phyloP scores from a whole-genome alignment of 1,140 invertebrate species.

The Colletes gigas region DNA sequence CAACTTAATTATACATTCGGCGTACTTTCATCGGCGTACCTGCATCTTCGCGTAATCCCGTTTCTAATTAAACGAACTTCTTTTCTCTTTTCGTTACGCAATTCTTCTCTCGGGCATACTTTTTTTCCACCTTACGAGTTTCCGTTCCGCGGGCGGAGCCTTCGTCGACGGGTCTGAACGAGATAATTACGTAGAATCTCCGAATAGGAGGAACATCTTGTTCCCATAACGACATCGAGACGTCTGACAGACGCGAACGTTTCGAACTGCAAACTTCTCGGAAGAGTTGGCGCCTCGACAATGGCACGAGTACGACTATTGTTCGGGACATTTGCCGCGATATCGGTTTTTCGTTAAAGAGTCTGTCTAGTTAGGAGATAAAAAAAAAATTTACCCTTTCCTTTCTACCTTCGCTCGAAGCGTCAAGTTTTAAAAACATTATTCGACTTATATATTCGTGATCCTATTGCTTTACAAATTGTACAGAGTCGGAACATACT shows the following conservation, averaged over 20 bases:
- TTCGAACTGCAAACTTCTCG: not conserved
- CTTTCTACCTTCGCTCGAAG: no score
- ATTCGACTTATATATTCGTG: no score
- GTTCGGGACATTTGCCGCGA: not conserved
- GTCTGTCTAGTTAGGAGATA: no score
- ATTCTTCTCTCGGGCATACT: no score
- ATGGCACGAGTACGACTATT: not conserved
- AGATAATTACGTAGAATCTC: not conserved
- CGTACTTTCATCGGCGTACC: not conserved
- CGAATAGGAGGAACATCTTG: not conserved
- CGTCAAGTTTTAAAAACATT: no score
- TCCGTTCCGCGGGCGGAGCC: not conserved
- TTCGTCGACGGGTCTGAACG: not conserved
- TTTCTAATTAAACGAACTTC: slow-evolving; percentile 8
- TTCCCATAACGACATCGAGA: not conserved
- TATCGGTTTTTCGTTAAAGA: not conserved
- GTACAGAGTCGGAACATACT: no score
- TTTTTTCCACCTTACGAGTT: not conserved
- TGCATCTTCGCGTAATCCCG: not conserved
- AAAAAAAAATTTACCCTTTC: no score
- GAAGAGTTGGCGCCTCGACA: not conserved
- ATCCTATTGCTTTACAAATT: no score
- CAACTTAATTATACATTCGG: slow-evolving; percentile 6
- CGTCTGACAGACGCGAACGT: not conserved
- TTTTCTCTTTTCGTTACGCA: no score